Base-by-base conservation (phyloP, 2,113 vertebrate species). In the Pangasianodon hypophthalmus region DNA sequence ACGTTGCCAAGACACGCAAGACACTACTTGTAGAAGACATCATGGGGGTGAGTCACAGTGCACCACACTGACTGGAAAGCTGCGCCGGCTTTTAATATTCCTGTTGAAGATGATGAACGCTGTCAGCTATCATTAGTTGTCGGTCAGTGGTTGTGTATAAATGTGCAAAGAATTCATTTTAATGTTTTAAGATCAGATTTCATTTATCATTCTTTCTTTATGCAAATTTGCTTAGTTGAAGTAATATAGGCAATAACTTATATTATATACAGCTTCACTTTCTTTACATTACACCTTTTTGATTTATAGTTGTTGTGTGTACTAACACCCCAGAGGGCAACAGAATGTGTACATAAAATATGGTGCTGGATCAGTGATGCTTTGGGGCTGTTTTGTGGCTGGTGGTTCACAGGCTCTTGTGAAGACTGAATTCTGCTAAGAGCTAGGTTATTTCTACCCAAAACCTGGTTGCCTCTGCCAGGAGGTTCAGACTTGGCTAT, bases 1-100 rank as follows among this genome's bases (percentile, higher is more conserved):
- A 99, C 64, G 98, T 99, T 95, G 98, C 98, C 96, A 99, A 98
- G 96, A 97, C 97, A 92, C 96, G 96, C 92, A 98, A 97, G 94
- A 99, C 98, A 2, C 90, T 99, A 92, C 96, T 99, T 54, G 97
- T 99, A 90, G 98, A 99, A 91, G 98, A 99, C 96, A 96, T 99
- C 93, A 94, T 97, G 85, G 98, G 97, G 97, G 98, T 99, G 95
- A 96, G 95, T 75, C 60, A 19, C 81, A 16, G 73, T 81, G 77
- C 54, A 60, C 29, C 13, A 79, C 16, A 5, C 37, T 80, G 16
- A 41, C n/a, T 54, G 46, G 44, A 79, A 48, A 60, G 24, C 56
- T 84, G 69, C 81, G 26, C 50, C 6, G 79, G 46, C 37, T 67
- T 18, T 77, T 80, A n/a, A 52, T 69, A 4, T 82, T 46, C 9